Base-by-base conservation (phyloP, 2,797 vertebrate species). In the Brotula barbata region DNA sequence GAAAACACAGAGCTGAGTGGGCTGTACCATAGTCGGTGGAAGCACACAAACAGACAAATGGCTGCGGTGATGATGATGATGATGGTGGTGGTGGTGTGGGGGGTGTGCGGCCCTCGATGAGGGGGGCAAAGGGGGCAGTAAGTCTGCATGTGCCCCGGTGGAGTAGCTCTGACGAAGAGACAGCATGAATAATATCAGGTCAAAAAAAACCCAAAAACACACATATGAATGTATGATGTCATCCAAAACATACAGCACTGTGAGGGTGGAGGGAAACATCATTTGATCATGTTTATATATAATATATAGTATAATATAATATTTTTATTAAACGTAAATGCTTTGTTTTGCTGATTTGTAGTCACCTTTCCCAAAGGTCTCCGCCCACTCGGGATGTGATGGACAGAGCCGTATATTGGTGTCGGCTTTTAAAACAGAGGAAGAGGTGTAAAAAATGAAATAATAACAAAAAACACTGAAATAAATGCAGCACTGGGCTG, bases 121-220 rank as follows among this genome's bases (percentile, higher is more conserved):
- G 23, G 90, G 90, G 62, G 89, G 90, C 59, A 92, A 79, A 9
- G 92, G 93, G 34, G 92, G 92, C 49, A 93, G 81, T 73, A 91
- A 91, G 62, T 92, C 91, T 81, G 92, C 88, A 0, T 90, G 81
- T 7, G 84, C 81, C 73, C 85, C 87, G 11, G 84, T 57, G 16
- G 85, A 89, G 78, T 45, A 77, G 71, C 82, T 83, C 90, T 91
- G 71, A 68, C 79, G 66, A 69, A 78, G 47, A 88, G 44, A 85
- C 60, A 76, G 57, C 64, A 62, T 16, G 60, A 47, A 58, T 47
- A 39, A 46, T 13, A 31, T 17, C 21, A 31, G 43, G 19, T 42
- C 42, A 62, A 47, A 7, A 67, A 52, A 36, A 73, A 40, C 33
- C 56, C 41, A 58, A 28, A 4, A 28, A 28, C 25, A 28, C 25